Base-by-base conservation (phyloP, 2,797 vertebrate species). In the Eulemur coronatus region DNA sequence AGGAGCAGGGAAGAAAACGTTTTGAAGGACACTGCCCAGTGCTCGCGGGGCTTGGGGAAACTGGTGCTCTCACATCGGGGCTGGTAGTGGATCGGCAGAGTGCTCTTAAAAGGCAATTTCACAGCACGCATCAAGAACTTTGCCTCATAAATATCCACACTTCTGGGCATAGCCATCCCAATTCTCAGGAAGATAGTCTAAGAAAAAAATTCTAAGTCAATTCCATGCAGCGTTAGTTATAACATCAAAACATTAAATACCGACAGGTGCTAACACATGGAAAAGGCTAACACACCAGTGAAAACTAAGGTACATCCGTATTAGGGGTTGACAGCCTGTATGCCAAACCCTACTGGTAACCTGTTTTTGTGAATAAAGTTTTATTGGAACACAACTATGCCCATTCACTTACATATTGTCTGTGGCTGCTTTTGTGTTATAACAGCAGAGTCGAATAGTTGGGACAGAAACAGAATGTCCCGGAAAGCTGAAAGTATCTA, bases 281-380 rank as follows among this genome's bases (percentile, higher is more conserved):
- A 52, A 70, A 86, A 38, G 50, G 50, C 55, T 43, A 89, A 26
- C 50, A 38, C 17, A 55, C 20, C 41, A 57, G 0, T 41, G 26
- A 80, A 85, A 76, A 82, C 10, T 22, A 59, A 61, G n/a, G 38
- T 69, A 50, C 61, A 9, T 35, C 48, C 67, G 1, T 61, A 20
- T 30, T 8, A 46, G 15, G 4, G 13, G 48, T 0, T 85, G 48
- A 43, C 20, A 79, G 67, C 17, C 24, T 46, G 35, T 17, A 41
- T 78, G 41, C 35, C 67, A 78, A 38, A 82, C 30, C 30, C 41
- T 78, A 48, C 10, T 3, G 2, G 13, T 20, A 61, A 17, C 18
- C 33, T 82, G 7, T 33, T 70, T 81, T 85, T 85, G 8, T 52
- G 85, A 93, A 89, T 91, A 95, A 96, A 96, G 78, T 91, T 96